phyloP scores from a whole-genome alignment of 2,797 vertebrate species.

The Poecilia velifera region DNA sequence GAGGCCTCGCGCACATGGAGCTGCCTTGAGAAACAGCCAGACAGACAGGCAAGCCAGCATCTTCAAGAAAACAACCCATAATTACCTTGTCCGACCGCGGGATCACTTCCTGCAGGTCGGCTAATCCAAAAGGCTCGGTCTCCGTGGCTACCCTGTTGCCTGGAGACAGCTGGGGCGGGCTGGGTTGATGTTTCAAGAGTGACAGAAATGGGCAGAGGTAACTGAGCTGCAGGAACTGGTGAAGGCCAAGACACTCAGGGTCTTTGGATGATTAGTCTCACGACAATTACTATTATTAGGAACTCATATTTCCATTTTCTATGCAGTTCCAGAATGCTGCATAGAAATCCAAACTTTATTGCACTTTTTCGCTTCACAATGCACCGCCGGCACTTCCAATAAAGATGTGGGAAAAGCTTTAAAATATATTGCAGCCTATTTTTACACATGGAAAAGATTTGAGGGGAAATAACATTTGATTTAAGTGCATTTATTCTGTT shows the following conservation, averaged over 20 bases:
- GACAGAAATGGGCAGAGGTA: conserved; percentile 58
- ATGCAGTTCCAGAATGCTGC: not conserved
- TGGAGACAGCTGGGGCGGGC: conserved; percentile 65
- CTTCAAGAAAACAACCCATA: conserved; percentile 63
- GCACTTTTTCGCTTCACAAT: too few species aligned
- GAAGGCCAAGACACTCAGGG: conserved; percentile 22
- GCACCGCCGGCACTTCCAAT: not conserved
- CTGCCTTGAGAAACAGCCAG: conserved; percentile 23
- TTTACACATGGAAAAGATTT: not conserved
- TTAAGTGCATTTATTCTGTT: not conserved
- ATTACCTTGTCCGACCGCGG: conserved; percentile 61
- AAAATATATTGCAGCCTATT: not conserved
- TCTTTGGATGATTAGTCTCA: not conserved
- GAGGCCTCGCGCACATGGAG: conserved; percentile 33
- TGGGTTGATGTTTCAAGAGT: conserved; percentile 51
- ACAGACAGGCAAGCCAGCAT: conserved; percentile 39
- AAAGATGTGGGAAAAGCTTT: not conserved
- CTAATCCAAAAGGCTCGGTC: conserved; percentile 58
- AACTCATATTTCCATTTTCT: not conserved
- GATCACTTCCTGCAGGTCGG: conserved; percentile 64
- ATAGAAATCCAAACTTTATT: too few species aligned
- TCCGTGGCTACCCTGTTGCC: conserved; percentile 79
- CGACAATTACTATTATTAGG: not conserved
- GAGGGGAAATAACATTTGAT: not conserved
- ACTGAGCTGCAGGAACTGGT: conserved; percentile 13